Evolutionary conservation across 2,797 vertebrate species (phyloP).

Genomic region (Rachycentron canadum): DNA sequence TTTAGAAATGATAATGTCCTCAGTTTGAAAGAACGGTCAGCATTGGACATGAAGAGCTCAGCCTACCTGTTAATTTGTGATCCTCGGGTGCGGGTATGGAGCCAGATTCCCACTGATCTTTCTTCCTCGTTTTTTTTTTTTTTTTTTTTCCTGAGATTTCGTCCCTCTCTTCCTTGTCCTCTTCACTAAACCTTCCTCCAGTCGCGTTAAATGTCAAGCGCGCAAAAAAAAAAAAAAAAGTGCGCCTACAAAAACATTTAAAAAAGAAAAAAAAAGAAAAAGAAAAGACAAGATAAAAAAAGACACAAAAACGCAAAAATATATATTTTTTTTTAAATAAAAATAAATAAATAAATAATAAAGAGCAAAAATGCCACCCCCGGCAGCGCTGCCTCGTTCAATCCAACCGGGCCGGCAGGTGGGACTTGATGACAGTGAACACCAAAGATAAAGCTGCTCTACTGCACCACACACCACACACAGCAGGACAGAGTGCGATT

Average conservation of each 20-base stretch:
- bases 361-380: background rate
- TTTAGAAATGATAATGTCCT: background rate
- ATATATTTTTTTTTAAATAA: too few species aligned
- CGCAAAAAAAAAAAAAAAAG: too few species aligned
- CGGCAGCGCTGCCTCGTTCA: constrained; percentile 59
- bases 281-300: too few species aligned
- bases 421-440: constrained; percentile 62
- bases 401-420: constrained; percentile 60
- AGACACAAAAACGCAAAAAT: too few species aligned
- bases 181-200: constrained; percentile 49
- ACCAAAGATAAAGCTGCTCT: constrained; percentile 41
- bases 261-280: background rate
- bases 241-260: constrained; percentile 21
- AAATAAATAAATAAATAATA: too few species aligned
- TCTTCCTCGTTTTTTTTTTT: background rate
- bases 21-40: background rate
- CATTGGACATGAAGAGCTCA: constrained; percentile 10
- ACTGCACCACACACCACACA: constrained; percentile 54
- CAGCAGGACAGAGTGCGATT: constrained; percentile 27
- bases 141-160: constrained; percentile 33
- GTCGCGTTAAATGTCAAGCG: constrained; percentile 29
- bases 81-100: constrained; percentile 47
- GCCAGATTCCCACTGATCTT: constrained; percentile 54
- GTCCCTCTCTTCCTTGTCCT: constrained; percentile 47
- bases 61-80: constrained; percentile 73